Conservation (phyloP, 2,888 invertebrate genomes). For the Girardia tigrina region DNA sequence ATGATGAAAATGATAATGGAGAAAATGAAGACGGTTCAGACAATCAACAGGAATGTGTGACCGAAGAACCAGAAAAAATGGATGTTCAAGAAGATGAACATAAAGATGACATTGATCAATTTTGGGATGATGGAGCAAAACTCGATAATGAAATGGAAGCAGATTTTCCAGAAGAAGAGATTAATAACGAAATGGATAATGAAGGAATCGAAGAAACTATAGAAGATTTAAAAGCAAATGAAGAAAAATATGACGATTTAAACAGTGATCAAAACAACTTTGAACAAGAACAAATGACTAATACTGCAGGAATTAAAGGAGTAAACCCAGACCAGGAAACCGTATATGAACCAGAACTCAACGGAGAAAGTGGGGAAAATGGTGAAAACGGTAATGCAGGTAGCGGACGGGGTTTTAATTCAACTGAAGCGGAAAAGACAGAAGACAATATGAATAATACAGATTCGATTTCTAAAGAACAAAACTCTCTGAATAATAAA, state of each 20-base stretch:
- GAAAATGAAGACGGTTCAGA: background rate
- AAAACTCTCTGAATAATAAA: background rate
- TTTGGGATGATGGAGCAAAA: constrained; percentile 53
- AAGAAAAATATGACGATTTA: background rate
- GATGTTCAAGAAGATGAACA: constrained; percentile 37
- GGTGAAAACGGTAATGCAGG: constrained; percentile 54
- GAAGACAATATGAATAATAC: background rate
- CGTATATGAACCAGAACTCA: background rate
- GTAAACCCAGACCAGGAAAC: background rate
- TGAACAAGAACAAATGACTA: background rate
- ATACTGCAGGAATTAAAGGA: background rate
- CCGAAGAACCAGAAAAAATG: background rate
- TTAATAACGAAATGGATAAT: background rate
- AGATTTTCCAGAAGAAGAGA: background rate
- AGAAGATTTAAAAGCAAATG: background rate
- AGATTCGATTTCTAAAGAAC: background rate
- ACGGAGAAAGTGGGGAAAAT: constrained; percentile 46
- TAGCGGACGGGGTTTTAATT: background rate
- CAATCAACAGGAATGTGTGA: background rate
- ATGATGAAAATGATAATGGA: background rate
- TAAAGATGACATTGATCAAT: constrained; percentile 44
- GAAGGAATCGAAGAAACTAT: constrained; percentile 19
- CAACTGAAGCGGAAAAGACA: background rate
- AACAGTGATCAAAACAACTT: background rate
- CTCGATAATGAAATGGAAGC: constrained; percentile 25